Conservation (phyloP, 2,888 invertebrate species). For the Acleris cristana region DNA sequence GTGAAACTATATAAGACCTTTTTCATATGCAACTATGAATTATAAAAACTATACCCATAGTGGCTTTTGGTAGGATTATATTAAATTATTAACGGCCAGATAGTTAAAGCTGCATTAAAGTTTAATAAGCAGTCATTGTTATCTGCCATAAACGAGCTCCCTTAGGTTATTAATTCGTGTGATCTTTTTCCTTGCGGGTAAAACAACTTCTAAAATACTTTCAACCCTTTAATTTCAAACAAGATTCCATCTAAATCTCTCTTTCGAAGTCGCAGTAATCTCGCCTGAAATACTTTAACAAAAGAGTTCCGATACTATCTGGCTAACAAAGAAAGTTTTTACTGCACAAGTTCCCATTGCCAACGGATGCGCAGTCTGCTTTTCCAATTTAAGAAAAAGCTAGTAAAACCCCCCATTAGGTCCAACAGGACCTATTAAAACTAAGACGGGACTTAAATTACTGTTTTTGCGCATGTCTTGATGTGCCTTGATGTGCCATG, state of each 20-base stretch:
- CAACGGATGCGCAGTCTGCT: constrained; percentile 66
- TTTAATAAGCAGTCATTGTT: no score
- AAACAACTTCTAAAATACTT: constrained; percentile 30
- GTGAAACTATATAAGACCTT: no score
- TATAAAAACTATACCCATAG: no score
- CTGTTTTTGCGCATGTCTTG: neutral
- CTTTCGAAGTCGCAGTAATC: constrained; percentile 50
- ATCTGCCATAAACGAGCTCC: no score
- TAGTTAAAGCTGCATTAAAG: no score
- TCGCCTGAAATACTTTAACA: constrained; percentile 58
- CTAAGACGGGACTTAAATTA: constrained; percentile 16
- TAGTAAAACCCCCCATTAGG: constrained; percentile 60
- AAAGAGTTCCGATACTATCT: constrained; percentile 77
- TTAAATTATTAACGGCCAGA: no score
- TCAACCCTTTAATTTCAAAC: constrained; percentile 27
- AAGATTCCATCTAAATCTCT: constrained; percentile 38
- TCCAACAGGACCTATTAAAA: constrained; percentile 30
- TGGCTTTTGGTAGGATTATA: no score
- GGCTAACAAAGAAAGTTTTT: constrained; percentile 82
- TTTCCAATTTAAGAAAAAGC: constrained; percentile 77
- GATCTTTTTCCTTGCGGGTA: no score
- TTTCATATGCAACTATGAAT: no score
- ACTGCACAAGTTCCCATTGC: constrained; percentile 68
- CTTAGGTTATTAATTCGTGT: no score
- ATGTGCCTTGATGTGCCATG: neutral